These are phyloP conservation scores for Crossocerus cetratus DNA, from an alignment of 2,888 invertebrate species.

Conservation along the genomic window DNA sequence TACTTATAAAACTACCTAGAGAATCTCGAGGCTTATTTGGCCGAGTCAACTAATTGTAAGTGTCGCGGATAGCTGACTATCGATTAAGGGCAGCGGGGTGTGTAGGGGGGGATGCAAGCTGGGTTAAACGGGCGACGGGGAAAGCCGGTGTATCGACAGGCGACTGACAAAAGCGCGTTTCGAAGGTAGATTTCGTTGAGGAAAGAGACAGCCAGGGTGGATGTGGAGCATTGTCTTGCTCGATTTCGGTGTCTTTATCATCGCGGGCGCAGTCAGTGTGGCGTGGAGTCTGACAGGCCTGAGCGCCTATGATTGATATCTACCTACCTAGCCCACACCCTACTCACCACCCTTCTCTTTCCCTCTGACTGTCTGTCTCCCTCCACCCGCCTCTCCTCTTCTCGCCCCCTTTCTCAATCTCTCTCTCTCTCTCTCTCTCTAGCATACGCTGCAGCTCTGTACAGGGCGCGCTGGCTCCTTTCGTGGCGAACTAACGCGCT, in stretches of 20 bases:
- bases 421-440: too few relatives aligned
- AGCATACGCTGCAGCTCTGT: too few relatives aligned
- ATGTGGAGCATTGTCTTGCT: constrained; percentile 46
- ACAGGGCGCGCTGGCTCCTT: too few relatives aligned
- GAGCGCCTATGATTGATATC: constrained; percentile 68
- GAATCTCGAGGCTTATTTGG: too few relatives aligned
- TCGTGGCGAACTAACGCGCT: too few relatives aligned
- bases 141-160: constrained; percentile 1
- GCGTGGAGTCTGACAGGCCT: constrained; percentile 56
- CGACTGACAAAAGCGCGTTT: neutral
- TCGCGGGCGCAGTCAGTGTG: constrained; percentile 47
- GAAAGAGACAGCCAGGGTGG: neutral
- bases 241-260: constrained; percentile 63
- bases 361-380: constrained; percentile 29
- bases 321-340: constrained; percentile 45
- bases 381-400: constrained; percentile 10
- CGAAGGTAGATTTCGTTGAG: neutral
- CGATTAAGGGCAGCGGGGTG: too few relatives aligned
- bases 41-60: constrained; percentile 34
- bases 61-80: too few relatives aligned
- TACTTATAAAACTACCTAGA: too few relatives aligned
- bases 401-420: too few relatives aligned
- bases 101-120: too few relatives aligned
- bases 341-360: constrained; percentile 17
- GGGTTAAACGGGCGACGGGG: neutral